A percentile compares a stretch with the other conserved stretches of the same genome.
Evolutionary conservation across 1,140 invertebrate species (phyloP).

Genomic region (Drosophila ohnishii): DNA sequence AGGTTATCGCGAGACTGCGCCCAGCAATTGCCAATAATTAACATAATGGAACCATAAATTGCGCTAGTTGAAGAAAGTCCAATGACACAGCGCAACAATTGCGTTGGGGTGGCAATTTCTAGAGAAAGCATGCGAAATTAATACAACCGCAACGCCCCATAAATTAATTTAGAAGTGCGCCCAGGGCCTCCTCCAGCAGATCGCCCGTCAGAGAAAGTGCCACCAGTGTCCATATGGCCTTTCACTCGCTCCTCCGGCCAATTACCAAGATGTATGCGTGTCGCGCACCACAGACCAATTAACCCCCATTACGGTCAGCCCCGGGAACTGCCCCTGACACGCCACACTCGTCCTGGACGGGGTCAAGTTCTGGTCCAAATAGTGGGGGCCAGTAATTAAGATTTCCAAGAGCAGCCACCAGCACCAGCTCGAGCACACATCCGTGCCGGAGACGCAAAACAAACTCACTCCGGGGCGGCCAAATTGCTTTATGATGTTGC

Average conservation of each 20-base stretch:
- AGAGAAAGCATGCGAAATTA: slow-evolving; percentile 72
- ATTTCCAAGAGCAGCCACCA: slow-evolving; percentile 55
- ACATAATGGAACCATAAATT: slow-evolving; percentile 81
- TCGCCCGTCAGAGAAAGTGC: slow-evolving; percentile 58
- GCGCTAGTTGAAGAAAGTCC: slow-evolving; percentile 72
- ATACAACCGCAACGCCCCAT: slow-evolving; percentile 71
- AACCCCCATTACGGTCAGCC: slow-evolving; percentile 81
- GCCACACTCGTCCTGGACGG: slow-evolving; percentile 67
- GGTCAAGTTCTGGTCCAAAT: slow-evolving; percentile 65
- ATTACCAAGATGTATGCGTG: slow-evolving; percentile 83
- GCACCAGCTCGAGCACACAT: slow-evolving; percentile 30
- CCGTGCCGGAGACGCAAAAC: slow-evolving; percentile 65
- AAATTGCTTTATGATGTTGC: slow-evolving; percentile 82
- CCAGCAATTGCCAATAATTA: slow-evolving; percentile 78
- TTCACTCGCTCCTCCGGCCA: slow-evolving; percentile 67
- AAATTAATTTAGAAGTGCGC: slow-evolving; percentile 78
- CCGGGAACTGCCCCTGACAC: slow-evolving; percentile 43
- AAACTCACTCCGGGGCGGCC: slow-evolving; percentile 49
- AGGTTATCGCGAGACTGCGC: slow-evolving; percentile 58
- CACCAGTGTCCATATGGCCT: slow-evolving; percentile 63
- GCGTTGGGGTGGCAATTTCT: slow-evolving; percentile 47
- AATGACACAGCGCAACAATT: slow-evolving; percentile 59
- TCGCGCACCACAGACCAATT: slow-evolving; percentile 82
- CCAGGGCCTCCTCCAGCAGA: slow-evolving; percentile 14
- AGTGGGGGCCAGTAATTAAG: slow-evolving; percentile 73